Base-by-base conservation (phyloP, 2,797 vertebrate genomes). In the Valencia hispanica region DNA sequence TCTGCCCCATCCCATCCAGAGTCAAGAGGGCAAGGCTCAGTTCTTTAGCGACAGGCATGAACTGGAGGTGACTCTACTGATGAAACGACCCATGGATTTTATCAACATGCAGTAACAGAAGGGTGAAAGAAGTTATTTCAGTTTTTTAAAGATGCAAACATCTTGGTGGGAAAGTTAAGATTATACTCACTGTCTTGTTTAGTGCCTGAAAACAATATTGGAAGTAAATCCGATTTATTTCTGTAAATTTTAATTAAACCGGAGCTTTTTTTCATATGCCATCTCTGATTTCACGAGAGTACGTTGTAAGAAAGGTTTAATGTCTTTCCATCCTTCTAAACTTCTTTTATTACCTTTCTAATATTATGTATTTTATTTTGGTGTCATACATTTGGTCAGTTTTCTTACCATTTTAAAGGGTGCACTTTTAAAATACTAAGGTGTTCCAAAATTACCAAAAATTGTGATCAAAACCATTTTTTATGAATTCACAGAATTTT, bases 1-100 rank as follows among this genome's bases (percentile, higher is more conserved):
- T 77, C 95, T 99, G 34, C 97, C 97, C 22, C 94, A 97, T 72
- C 92, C 92, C 0, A 94, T 97, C 34, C 94, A 97, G 87, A 91
- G 84, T 74, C 89, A 89, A 32, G 94, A 91, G 53, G 96, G 96
- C 4, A 97, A 90, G 85, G 98, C 97, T 71, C 87, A 86, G 68
- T 98, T 98, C 88, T 89, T 94, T 59, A 86, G 88, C 1, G 97
- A 98, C 65, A 91, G 87, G 68, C 94, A 94, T 78, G 95, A 93
- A 41, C 94, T 99, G 80, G 95, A 99, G 94, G 93, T 99, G 89
- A 96, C 96, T 30, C 82, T 98, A 36, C 87, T 91, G 32, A 84
- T 97, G 84, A 95, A 95, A 71, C 95, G 95, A 76, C 92, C 94
- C 12, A 82, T 96, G 70, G 96, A 97, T 87, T 94, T 93, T 63